phyloP scores from a whole-genome alignment of 2,113 vertebrate genomes.

The Centropus bengalensis region DNA sequence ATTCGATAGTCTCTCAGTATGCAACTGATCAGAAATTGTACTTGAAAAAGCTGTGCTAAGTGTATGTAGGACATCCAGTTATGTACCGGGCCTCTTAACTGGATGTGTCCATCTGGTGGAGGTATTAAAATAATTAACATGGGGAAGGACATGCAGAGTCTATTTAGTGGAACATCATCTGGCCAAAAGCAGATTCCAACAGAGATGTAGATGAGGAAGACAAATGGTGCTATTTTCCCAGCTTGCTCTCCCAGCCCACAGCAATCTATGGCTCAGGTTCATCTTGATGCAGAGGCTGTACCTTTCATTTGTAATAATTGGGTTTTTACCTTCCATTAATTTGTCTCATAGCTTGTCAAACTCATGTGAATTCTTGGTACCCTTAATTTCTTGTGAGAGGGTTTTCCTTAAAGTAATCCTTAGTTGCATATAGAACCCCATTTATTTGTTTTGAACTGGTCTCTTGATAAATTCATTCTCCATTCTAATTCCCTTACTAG shows the following conservation, averaged over 20 bases:
- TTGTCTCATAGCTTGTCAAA: not conserved
- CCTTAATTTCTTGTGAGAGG: not conserved
- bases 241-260: not conserved
- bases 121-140: not conserved
- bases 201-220: not conserved
- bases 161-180: not conserved
- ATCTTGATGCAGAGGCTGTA: not conserved
- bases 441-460: not conserved
- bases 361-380: not conserved
- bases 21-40: not conserved
- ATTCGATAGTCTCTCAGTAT: not conserved
- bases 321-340: not conserved
- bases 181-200: not conserved
- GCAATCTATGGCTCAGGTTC: not conserved
- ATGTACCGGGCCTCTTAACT: not conserved
- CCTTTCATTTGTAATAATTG: not conserved
- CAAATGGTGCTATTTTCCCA: not conserved
- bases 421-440: not conserved
- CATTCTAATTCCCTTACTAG: not conserved
- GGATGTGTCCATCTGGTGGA: not conserved
- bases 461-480: not conserved
- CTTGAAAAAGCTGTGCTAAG: not conserved
- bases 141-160: not conserved
- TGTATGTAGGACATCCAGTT: not conserved
- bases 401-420: not conserved